Evolutionary conservation across 2,797 vertebrate genomes (phyloP), one percentile per base, ranked within the genome.

Genomic region (Apogon hyalosoma): DNA sequence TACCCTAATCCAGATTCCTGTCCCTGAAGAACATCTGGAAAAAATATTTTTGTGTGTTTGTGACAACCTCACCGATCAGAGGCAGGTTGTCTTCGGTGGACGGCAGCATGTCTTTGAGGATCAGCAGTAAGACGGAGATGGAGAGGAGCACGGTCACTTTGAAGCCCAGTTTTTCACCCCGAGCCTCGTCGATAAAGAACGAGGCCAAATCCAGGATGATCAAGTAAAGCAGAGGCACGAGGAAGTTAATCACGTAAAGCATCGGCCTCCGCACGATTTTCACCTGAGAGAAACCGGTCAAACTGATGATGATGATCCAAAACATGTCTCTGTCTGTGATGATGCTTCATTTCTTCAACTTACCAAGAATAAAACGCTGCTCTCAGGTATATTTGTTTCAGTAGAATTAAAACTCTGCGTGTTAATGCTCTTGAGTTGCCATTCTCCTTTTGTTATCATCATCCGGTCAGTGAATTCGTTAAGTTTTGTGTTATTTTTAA

Each of bases 111-210:
- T 96, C 94, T 61, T 93, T 88, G 0, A 96, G 93, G 4, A 96
- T 93, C 39, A 95, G 89, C 53, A 95, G 90, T 13, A 96, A 60
- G 72, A 96, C 92, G 12, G 95, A 95, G 73, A 93, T 92, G 75
- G 93, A 94, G 0, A 96, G 88, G 15, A 95, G 89, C 2, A 96
- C 51, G 1, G 95, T 95, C 0, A 96, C 85, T 79, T 96, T 96
- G 78, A 95, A 95, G 72, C 65, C 75, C 59, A 95, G 80, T 60
- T 95, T 96, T 21, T 96, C 94, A 1, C 90, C 91, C 0, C 87
- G 77, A 21, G 80, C 64, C 53, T 87, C 92, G n/a, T 69, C 73
- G 58, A 95, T 89, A 9, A 93, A 94, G 72, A 94, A 69, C 12
- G 94, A 92, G 0, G 89, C 90, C 83, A 95, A 16, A 48, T 96